Percentiles rank a stretch among this genome's conserved stretches.
These are phyloP conservation scores for Drosophila affinis DNA, from an alignment of 2,888 invertebrate species.

Conservation along the genomic window DNA sequence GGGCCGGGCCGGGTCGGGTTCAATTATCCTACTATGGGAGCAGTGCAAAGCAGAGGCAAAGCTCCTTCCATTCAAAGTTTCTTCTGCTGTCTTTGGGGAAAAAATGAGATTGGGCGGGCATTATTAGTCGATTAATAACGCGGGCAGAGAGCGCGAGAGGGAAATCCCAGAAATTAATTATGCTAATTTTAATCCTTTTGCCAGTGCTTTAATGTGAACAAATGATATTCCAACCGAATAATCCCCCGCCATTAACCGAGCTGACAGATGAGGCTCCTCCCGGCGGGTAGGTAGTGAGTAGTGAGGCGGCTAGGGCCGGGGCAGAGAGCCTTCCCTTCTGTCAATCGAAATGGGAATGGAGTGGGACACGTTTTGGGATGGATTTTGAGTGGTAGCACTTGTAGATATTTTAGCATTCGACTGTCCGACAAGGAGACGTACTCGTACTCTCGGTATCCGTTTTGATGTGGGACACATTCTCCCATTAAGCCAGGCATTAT, in stretches of 20 bases:
- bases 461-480: slow-evolving; percentile 22
- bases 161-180: slow-evolving; percentile 66
- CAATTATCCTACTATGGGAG: slow-evolving; percentile 1
- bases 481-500: slow-evolving; percentile 45
- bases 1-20: background rate
- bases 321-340: background rate
- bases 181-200: slow-evolving; percentile 72
- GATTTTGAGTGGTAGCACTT: slow-evolving; percentile 3
- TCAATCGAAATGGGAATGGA: background rate
- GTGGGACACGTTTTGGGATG: slow-evolving; percentile 1
- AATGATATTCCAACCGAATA: slow-evolving; percentile 71
- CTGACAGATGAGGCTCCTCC: slow-evolving; percentile 28
- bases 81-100: background rate
- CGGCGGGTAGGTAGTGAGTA: background rate
- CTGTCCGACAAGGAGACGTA: no score
- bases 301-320: no score
- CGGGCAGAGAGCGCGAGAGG: background rate
- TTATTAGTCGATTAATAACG: slow-evolving; percentile 65
- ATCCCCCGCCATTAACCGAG: slow-evolving; percentile 61
- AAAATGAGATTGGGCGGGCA: slow-evolving; percentile 2
- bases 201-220: slow-evolving; percentile 62
- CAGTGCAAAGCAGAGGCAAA: background rate
- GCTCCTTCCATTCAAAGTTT: background rate
- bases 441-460: background rate
- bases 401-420: background rate